Percentiles rank a stretch among this genome's conserved stretches.
phyloP scores from a whole-genome alignment of 1,140 invertebrate genomes.

The Magallana gigas region DNA sequence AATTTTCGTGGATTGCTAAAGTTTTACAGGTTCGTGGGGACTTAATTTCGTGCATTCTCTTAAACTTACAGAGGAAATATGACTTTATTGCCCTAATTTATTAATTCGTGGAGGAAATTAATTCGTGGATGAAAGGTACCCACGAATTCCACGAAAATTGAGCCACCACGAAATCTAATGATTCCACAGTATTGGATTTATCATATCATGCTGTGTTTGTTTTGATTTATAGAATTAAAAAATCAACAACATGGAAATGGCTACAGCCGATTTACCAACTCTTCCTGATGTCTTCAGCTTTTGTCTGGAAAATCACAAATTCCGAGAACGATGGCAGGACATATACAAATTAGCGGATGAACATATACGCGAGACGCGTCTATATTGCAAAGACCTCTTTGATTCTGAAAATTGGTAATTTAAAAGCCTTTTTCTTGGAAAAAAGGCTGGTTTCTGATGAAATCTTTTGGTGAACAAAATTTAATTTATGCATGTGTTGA shows the following conservation, averaged over 20 bases:
- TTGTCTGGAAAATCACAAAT: background rate
- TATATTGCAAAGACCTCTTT: background rate
- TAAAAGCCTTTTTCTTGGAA: background rate
- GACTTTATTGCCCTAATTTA: no score
- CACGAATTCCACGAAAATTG: no score
- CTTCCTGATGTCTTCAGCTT: conserved; percentile 14
- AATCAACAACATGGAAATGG: background rate
- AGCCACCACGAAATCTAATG: no score
- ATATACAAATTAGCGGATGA: conserved; percentile 22
- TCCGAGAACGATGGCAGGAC: conserved; percentile 20
- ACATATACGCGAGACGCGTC: conserved; percentile 1
- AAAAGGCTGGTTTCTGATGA: no score
- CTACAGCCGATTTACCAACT: background rate
- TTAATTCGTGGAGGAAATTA: no score
- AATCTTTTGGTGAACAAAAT: no score
- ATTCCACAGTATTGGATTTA: background rate
- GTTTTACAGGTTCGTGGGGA: no score
- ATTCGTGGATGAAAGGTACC: no score
- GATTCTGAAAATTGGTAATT: conserved; percentile 14
- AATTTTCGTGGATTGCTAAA: no score
- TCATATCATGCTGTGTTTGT: background rate
- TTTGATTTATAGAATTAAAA: background rate
- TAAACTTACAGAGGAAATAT: no score
- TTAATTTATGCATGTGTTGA: no score
- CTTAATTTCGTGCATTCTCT: no score